Evolutionary conservation across 1,140 invertebrate genomes (phyloP), one percentile per base, ranked within the genome.

Genomic region (Bombus sibiricus): DNA sequence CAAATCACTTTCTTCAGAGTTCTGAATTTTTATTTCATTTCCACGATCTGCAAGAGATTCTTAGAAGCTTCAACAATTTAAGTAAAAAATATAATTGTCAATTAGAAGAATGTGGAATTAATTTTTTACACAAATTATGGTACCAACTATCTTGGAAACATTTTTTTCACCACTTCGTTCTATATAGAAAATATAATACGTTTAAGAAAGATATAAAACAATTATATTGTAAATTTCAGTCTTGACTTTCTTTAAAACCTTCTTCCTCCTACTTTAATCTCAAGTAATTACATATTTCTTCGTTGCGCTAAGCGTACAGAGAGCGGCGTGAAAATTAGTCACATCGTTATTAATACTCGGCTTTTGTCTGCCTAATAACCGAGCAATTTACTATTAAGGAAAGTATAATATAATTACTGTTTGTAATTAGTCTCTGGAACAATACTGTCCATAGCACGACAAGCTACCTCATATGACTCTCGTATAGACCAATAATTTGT

Each of bases 41-140:
- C 18, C 47, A 53, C 6, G 18, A 53, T 22, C 18, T 53, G 47
- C 0, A 8, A 53, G 18, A 53, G 0, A 8, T 22, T 59, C 10
- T 28, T 28, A 59, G 25, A 28, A 62, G 28, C 3, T n/a, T 62
- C 59, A 28, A 62, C 3, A 12, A 62, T 12, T 62, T 53, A 53
- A 22, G 5, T 22, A 22, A 22, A 53, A 53, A 53, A 53, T 53
- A 53, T 6, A 53, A 22, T 53, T 53, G 47, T 22, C 18, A 22
- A 53, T 53, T 53, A 8, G 47, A 53, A 53, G 18, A 59, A 41
- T 4, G 57, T 53, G 68, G 76, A 82, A 78, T 87, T 86, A 86
- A 72, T 83, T 69, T 78, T 62, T 53, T 53, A 1, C 22, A 2
- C 47, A 22, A 53, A 53, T 8, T 53, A 53, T 53, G 18, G 0